Conservation (phyloP, 2,797 vertebrate genomes). For the Sebastes vulpes region DNA sequence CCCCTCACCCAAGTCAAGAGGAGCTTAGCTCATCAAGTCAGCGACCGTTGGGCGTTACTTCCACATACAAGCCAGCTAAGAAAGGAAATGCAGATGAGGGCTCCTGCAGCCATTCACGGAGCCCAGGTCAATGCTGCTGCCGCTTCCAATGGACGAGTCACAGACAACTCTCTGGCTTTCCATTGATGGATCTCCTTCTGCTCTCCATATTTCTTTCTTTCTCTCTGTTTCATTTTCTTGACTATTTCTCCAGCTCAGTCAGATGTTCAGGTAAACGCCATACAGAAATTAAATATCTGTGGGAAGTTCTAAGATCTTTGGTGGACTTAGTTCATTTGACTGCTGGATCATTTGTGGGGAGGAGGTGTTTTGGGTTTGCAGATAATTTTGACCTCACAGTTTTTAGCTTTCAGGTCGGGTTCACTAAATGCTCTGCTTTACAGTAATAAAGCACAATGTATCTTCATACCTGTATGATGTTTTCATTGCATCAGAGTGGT, state of each 20-base stretch:
- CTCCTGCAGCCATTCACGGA: slow-evolving; percentile 85
- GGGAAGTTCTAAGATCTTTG: background rate
- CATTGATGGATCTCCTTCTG: slow-evolving; percentile 18
- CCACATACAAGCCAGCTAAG: slow-evolving; percentile 89
- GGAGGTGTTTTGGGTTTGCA: background rate
- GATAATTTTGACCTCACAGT: background rate
- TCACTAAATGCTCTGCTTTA: background rate
- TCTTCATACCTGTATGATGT: background rate
- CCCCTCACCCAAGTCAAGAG: slow-evolving; percentile 31
- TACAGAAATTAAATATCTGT: background rate
- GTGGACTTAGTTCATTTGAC: background rate
- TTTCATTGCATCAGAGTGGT: background rate
- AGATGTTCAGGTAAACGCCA: background rate
- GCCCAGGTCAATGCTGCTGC: slow-evolving; percentile 84
- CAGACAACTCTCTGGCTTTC: slow-evolving; percentile 52
- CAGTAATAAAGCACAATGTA: background rate
- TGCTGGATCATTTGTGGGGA: background rate
- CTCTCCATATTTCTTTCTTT: slow-evolving; percentile 6
- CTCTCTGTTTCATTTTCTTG: background rate
- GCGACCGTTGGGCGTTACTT: slow-evolving; percentile 89
- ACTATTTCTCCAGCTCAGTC: background rate
- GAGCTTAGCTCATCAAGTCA: slow-evolving; percentile 82
- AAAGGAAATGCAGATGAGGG: slow-evolving; percentile 94
- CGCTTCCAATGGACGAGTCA: slow-evolving; percentile 67
- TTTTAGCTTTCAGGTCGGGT: background rate